A percentile compares a stretch with the other conserved stretches of the same genome.
These are phyloP conservation scores for Bombyx mori DNA, from an alignment of 1,140 invertebrate species.

Conservation along the genomic window ASM3026992v2 NC_085114.1:8945501-8946000, in stretches of 20 bases:
- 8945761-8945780: background rate
- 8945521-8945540: background rate
- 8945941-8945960: slow-evolving; percentile 46
- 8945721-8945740: background rate
- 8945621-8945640: slow-evolving; percentile 56
- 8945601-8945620: slow-evolving; percentile 43
- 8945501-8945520: background rate
- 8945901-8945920: slow-evolving; percentile 5
- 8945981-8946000: slow-evolving; percentile 58
- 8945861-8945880: slow-evolving; percentile 68
- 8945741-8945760: background rate
- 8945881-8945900: slow-evolving; percentile 55
- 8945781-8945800: background rate
- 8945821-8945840: slow-evolving; percentile 65
- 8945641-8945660: slow-evolving; percentile 70
- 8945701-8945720: slow-evolving; percentile 15
- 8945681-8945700: slow-evolving; percentile 62
- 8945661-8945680: slow-evolving; percentile 71
- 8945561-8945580: slow-evolving; percentile 28
- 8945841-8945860: slow-evolving; percentile 70
- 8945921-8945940: slow-evolving; percentile 30
- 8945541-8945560: slow-evolving; percentile 7
- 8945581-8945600: slow-evolving; percentile 46
- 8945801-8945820: slow-evolving; percentile 25
- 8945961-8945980: slow-evolving; percentile 61